Conservation (phyloP, 2,113 vertebrate species). For the Heterotilapia buettikoferi region DNA sequence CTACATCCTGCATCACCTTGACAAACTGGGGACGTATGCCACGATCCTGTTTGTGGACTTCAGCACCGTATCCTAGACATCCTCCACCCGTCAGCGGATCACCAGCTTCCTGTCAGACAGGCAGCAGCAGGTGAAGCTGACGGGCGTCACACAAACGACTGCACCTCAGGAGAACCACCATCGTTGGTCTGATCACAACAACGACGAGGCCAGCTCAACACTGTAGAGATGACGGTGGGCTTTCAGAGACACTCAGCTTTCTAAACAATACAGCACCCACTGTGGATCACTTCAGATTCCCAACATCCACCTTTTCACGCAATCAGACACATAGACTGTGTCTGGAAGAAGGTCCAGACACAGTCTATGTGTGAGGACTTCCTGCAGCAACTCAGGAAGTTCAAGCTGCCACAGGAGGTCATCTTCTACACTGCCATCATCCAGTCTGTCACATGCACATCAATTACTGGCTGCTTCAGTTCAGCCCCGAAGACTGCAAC, state of each 20-base stretch:
- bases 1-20: not conserved
- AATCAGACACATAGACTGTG: accelerated
- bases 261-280: not conserved
- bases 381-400: not conserved
- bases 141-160: not conserved
- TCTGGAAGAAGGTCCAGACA: not conserved
- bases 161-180: not conserved
- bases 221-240: accelerated
- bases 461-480: not conserved
- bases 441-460: not conserved
- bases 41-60: not conserved
- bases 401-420: not conserved
- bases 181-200: not conserved
- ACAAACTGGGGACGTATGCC: not conserved
- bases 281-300: not conserved
- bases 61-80: not conserved
- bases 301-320: not conserved
- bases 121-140: not conserved
- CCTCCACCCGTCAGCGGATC: not conserved
- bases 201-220: not conserved
- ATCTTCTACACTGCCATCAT: accelerated
- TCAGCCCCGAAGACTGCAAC: not conserved
- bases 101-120: not conserved
- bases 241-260: too few species aligned
- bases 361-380: accelerated